Evolutionary conservation across 2,888 invertebrate species (phyloP), one percentile per base, ranked within the genome.

Genomic region (Acronicta alni): DNA sequence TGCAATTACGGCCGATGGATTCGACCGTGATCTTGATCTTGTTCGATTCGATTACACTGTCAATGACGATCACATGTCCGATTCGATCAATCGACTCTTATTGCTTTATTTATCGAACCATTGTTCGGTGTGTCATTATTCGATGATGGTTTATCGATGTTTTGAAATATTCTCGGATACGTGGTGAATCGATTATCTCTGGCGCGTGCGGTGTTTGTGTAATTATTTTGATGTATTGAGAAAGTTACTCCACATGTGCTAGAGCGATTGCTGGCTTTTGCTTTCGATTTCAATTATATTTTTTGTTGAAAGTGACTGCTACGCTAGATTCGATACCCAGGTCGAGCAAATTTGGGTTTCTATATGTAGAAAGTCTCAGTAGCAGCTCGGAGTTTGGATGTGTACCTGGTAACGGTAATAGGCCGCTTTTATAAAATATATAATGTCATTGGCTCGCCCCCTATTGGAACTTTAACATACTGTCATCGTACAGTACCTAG

Each of bases 21-120:
- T 78, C 77, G 87, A 59, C 89, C 89, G 69, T 90, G 91, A 90
- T 90, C 90, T 90, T 91, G 90, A 82, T 87, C 85, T 77, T 80
- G 72, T 85, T 81, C 73, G 72, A 77, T 83, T 85, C 83, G 85
- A 86, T 89, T 83, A 85, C 86, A 83, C 73, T 81, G 76, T 72
- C 80, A 72, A 67, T 74, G 70, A 65, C 78, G 78, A 81, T 81
- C 78, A 76, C 73, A 75, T 78, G 78, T 75, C 75, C 71, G 73
- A 71, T 74, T 60, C 75, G 71, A 74, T 77, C 78, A 72, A 77
- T 81, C 77, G 73, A 75, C 74, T 72, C 61, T 63, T 71, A 66
- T 69, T 64, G 55, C 75, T 60, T 30, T 72, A 60, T 76, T 73
- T 75, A 77, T 72, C 69, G 42, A 49, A 45, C 35, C 70, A 69